phyloP scores from a whole-genome alignment of 1,140 invertebrate genomes.

The Brachionus calyciflorus region DNA sequence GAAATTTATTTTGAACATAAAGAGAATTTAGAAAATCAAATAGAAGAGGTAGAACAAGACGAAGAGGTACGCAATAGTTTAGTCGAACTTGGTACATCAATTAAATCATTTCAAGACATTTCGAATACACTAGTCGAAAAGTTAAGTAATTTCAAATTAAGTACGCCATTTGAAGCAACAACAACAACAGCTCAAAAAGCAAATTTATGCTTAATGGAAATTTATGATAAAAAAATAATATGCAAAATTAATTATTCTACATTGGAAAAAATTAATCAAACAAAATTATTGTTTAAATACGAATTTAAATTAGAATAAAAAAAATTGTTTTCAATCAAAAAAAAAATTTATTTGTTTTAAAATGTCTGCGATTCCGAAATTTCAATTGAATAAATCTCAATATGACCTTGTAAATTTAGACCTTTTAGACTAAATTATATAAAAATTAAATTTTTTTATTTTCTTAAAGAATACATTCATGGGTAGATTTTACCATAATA shows the following conservation, averaged over 20 bases:
- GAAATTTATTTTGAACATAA: not conserved
- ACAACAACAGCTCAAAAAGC: not conserved
- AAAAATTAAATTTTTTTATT: conserved; percentile 42
- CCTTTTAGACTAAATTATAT: not conserved
- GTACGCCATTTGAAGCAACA: not conserved
- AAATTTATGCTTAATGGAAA: conserved; percentile 16
- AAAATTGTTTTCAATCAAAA: too few relatives aligned
- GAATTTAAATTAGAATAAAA: too few relatives aligned
- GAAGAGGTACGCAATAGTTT: not conserved
- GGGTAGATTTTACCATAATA: conserved; percentile 60
- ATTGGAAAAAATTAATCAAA: not conserved
- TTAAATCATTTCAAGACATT: not conserved
- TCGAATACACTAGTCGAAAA: not conserved
- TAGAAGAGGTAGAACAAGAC: not conserved
- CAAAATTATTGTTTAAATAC: conserved; percentile 9
- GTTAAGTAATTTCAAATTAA: conserved; percentile 4
- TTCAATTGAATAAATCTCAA: conserved; percentile 55
- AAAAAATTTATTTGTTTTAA: too few relatives aligned
- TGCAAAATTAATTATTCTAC: conserved; percentile 17
- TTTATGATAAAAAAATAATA: conserved; percentile 44
- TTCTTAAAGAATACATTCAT: conserved; percentile 59
- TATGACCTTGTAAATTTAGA: conserved; percentile 54
- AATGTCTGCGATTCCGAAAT: conserved; percentile 53
- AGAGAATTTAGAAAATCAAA: not conserved
- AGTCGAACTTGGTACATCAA: not conserved